These are phyloP conservation scores for Agapornis roseicollis DNA, from an alignment of 2,113 vertebrate species.

Conservation along the genomic window DNA sequence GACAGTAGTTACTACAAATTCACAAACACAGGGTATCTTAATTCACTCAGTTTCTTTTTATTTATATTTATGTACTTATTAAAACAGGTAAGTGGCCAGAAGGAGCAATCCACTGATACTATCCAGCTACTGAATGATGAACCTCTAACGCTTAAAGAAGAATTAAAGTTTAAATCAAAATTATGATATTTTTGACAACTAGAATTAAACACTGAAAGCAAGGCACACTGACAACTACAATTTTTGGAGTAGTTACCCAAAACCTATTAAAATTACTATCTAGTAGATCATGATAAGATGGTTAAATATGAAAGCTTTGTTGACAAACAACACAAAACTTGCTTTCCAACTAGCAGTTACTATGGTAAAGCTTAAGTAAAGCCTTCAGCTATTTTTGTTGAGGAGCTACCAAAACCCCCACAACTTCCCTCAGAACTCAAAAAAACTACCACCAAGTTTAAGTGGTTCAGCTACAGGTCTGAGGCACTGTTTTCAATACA, in stretches of 20 bases:
- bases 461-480: not conserved
- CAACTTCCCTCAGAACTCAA: not conserved
- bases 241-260: not conserved
- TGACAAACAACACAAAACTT: not conserved
- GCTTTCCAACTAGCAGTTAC: not conserved
- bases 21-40: not conserved
- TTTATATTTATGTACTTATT: not conserved
- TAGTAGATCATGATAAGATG: not conserved
- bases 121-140: not conserved
- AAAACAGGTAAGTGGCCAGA: not conserved
- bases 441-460: not conserved
- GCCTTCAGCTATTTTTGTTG: not conserved
- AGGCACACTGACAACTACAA: not conserved
- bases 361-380: not conserved
- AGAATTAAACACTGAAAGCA: not conserved
- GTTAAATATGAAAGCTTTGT: not conserved
- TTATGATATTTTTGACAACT: not conserved
- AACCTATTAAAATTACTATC: not conserved
- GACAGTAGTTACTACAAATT: not conserved
- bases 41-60: not conserved
- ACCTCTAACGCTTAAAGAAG: not conserved
- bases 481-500: not conserved
- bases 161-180: not conserved
- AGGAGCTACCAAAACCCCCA: not conserved
- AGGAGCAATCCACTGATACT: not conserved